These are phyloP conservation scores for Heteromurus nitidus DNA, from an alignment of 2,888 invertebrate genomes.

Conservation along the genomic window DNA sequence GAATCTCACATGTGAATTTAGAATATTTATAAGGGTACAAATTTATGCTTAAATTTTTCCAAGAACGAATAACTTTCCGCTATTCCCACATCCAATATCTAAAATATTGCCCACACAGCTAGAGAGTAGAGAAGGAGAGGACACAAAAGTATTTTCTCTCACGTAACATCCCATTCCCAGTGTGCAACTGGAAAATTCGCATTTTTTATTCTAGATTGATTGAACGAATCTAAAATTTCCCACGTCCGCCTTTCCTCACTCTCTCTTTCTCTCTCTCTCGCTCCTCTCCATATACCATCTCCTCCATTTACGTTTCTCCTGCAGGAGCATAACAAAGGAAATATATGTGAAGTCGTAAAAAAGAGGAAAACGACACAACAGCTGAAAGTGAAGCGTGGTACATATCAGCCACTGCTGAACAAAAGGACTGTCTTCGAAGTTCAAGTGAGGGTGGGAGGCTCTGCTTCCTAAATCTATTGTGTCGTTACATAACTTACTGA, in stretches of 20 bases:
- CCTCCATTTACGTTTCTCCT: neutral
- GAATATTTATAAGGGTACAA: too few species aligned
- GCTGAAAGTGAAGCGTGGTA: constrained; percentile 55
- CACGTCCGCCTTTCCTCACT: neutral
- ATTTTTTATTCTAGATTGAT: too few species aligned
- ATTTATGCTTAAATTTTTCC: too few species aligned
- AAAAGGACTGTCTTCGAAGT: constrained; percentile 5
- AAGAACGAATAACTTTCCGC: too few species aligned
- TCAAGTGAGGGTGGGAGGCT: constrained; percentile 40
- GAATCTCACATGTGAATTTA: too few species aligned
- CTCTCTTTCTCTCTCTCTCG: neutral
- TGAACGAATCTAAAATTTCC: neutral
- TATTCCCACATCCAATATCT: too few species aligned
- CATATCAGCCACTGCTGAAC: constrained; percentile 11
- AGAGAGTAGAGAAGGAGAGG: too few species aligned
- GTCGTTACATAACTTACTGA: constrained; percentile 46
- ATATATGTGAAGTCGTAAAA: constrained; percentile 51
- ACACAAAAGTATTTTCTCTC: too few species aligned
- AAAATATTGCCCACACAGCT: too few species aligned
- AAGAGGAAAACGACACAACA: constrained; percentile 31
- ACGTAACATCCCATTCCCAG: too few species aligned
- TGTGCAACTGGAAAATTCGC: too few species aligned
- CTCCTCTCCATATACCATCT: constrained; percentile 17
- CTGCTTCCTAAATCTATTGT: constrained; percentile 49
- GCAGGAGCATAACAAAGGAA: constrained; percentile 41